These are phyloP conservation scores for Tribolium castaneum DNA, from an alignment of 1,140 invertebrate genomes.

Conservation along the genomic window DNA sequence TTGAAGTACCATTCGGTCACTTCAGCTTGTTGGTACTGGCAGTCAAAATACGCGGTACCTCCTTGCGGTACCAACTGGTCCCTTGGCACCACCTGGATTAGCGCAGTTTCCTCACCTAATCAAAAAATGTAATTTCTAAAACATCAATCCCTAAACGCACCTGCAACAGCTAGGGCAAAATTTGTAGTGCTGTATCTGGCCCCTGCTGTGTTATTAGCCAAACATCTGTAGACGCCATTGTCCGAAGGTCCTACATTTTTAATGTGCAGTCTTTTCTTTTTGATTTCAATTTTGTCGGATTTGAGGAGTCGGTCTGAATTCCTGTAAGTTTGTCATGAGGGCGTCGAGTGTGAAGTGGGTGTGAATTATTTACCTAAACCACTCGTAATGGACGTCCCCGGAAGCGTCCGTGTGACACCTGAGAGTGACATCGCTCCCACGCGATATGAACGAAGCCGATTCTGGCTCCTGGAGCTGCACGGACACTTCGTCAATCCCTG, in stretches of 20 bases:
- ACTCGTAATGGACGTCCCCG: slow-evolving; percentile 77
- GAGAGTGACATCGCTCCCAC: slow-evolving; percentile 74
- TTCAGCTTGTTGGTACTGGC: slow-evolving; percentile 73
- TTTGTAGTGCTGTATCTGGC: slow-evolving; percentile 69
- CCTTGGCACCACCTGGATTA: slow-evolving; percentile 69
- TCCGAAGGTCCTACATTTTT: slow-evolving; percentile 71
- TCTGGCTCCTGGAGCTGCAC: slow-evolving; percentile 75
- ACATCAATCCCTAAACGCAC: slow-evolving; percentile 56
- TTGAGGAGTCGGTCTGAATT: slow-evolving; percentile 74
- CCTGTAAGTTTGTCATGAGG: slow-evolving; percentile 61
- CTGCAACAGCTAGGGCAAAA: slow-evolving; percentile 69
- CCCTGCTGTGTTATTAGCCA: slow-evolving; percentile 74
- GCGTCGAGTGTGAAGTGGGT: not conserved
- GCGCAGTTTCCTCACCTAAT: slow-evolving; percentile 70
- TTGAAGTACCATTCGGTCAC: slow-evolving; percentile 76
- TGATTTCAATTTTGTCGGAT: slow-evolving; percentile 70
- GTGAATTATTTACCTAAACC: slow-evolving; percentile 73
- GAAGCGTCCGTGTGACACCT: slow-evolving; percentile 81
- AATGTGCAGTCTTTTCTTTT: slow-evolving; percentile 75
- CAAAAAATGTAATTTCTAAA: slow-evolving; percentile 30
- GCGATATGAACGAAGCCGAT: slow-evolving; percentile 66
- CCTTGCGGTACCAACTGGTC: slow-evolving; percentile 69
- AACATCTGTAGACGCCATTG: slow-evolving; percentile 79
- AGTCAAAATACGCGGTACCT: slow-evolving; percentile 70
- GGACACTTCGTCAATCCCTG: slow-evolving; percentile 77